Evolutionary conservation across 2,113 vertebrate species (phyloP).

Genomic region (Urocitellus parryii): DNA sequence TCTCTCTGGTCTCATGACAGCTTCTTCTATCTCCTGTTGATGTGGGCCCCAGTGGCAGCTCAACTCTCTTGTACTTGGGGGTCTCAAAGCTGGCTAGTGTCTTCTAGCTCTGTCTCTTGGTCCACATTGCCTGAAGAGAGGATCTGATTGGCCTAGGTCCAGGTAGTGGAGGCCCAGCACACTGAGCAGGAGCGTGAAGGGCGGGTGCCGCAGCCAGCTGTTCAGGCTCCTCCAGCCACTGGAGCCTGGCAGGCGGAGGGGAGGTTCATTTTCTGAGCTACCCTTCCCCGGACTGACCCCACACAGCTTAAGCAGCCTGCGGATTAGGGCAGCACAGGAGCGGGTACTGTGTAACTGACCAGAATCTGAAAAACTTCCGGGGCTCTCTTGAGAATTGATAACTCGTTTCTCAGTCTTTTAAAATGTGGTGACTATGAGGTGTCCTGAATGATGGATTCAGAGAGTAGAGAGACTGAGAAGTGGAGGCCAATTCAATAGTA

Average conservation of each 20-base stretch:
- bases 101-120: background rate
- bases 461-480: background rate
- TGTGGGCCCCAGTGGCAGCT: background rate
- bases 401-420: background rate
- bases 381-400: background rate
- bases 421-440: background rate
- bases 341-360: background rate
- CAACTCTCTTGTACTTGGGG: background rate
- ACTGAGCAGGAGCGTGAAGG: too few species aligned
- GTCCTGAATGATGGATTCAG: background rate
- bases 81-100: too few species aligned
- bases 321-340: background rate
- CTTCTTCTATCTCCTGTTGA: background rate
- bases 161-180: background rate
- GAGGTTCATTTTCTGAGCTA: background rate
- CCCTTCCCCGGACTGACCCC: background rate
- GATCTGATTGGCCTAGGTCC: background rate
- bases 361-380: background rate
- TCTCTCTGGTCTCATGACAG: background rate
- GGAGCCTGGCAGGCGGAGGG: background rate
- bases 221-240: background rate
- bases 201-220: background rate
- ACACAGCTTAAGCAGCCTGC: too few species aligned
- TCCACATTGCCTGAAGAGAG: background rate
- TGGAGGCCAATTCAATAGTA: background rate